These are phyloP conservation scores for Kradibia gibbosae DNA, from an alignment of 1,140 invertebrate species.

Conservation along the genomic window DNA sequence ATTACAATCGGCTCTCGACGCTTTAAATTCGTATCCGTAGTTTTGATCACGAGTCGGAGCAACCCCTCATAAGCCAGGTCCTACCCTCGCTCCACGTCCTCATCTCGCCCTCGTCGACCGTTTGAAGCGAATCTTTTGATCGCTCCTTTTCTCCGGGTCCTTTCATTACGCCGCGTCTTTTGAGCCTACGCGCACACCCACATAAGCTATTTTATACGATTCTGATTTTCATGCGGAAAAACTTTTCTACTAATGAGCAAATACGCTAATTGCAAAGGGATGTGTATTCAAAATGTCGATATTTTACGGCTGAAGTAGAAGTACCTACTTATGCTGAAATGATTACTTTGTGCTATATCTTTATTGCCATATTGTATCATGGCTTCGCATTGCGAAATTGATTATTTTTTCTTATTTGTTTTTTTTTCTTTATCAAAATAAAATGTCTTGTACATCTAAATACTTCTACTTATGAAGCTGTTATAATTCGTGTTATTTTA, in stretches of 20 bases:
- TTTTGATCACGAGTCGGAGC: slow-evolving; percentile 62
- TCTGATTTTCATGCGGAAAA: not conserved
- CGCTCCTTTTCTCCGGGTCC: slow-evolving; percentile 50
- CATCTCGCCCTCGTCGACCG: slow-evolving; percentile 14
- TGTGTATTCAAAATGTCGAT: not conserved
- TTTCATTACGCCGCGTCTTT: slow-evolving; percentile 35
- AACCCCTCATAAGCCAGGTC: slow-evolving; percentile 35
- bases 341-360: too few species aligned
- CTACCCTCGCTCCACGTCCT: not conserved
- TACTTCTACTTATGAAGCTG: not conserved
- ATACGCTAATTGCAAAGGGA: slow-evolving; percentile 25
- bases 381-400: too few species aligned
- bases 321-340: too few species aligned
- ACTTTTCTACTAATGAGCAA: slow-evolving; percentile 32
- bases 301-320: not conserved
- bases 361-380: too few species aligned
- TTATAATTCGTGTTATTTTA: not conserved
- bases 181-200: not conserved
- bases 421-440: too few species aligned
- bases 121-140: slow-evolving; percentile 53
- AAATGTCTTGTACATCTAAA: too few species aligned
- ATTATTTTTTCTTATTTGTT: too few species aligned
- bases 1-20: slow-evolving; percentile 63
- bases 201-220: not conserved
- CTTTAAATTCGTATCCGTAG: slow-evolving; percentile 60